A percentile compares a stretch with the other conserved stretches of the same genome.
Conservation (phyloP, 2,888 invertebrate genomes). For the Himalopsyche anomala region DNA sequence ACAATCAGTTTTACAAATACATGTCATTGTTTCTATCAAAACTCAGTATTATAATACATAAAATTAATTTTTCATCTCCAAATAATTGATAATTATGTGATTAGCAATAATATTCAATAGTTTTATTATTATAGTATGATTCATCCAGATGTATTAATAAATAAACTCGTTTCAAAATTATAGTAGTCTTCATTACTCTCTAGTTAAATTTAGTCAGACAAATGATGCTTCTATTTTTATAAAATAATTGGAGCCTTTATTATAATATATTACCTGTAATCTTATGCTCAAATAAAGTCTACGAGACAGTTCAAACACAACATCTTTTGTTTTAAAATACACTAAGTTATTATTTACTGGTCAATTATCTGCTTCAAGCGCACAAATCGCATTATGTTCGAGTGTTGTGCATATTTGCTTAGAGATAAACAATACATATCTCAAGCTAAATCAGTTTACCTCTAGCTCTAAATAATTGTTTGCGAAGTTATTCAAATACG, state of each 20-base stretch:
- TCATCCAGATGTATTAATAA: too few relatives aligned
- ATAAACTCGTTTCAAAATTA: too few relatives aligned
- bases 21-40: too few relatives aligned
- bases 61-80: too few relatives aligned
- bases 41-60: too few relatives aligned
- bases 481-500: slow-evolving; percentile 8
- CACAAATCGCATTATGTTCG: not conserved
- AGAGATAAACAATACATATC: slow-evolving; percentile 3
- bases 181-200: too few relatives aligned
- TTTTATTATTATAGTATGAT: too few relatives aligned
- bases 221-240: not conserved
- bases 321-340: slow-evolving; percentile 11
- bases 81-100: too few relatives aligned
- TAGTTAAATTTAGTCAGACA: too few relatives aligned
- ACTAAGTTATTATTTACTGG: slow-evolving; percentile 1
- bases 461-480: not conserved
- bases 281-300: not conserved
- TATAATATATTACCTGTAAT: not conserved
- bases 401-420: slow-evolving; percentile 11
- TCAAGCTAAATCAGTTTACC: not conserved
- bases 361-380: slow-evolving; percentile 2
- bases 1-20: too few relatives aligned
- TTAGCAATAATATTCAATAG: too few relatives aligned
- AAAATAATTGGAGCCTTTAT: not conserved
- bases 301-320: not conserved